phyloP scores from a whole-genome alignment of 2,888 invertebrate species.

The Phyllotreta cruciferae region DNA sequence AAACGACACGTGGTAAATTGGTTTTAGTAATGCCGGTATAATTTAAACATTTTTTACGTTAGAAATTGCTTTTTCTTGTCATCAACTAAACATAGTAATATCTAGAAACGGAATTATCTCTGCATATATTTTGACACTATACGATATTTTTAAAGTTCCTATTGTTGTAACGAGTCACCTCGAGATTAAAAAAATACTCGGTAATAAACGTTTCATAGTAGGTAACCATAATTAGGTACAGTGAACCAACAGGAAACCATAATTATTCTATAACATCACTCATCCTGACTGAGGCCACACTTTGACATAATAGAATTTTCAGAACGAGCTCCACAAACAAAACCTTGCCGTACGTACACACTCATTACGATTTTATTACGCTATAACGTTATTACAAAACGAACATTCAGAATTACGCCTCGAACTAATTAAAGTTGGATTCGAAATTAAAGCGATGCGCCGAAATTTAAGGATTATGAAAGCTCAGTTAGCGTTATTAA shows the following conservation, averaged over 20 bases:
- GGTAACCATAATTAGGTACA: conserved; percentile 33
- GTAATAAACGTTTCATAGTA: conserved; percentile 35
- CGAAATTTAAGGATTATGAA: conserved; percentile 37
- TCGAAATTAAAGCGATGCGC: no score
- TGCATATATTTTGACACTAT: background rate
- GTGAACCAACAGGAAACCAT: conserved; percentile 39
- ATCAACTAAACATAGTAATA: no score
- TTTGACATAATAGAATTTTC: conserved; percentile 35
- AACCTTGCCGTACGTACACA: no score
- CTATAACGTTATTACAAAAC: no score
- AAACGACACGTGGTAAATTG: conserved; percentile 29
- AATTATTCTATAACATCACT: conserved; percentile 41
- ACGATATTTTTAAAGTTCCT: background rate
- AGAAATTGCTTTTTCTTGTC: conserved; percentile 1
- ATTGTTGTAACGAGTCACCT: conserved; percentile 23
- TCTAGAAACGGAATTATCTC: no score
- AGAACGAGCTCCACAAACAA: no score
- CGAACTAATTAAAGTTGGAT: no score
- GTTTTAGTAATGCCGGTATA: conserved; percentile 17
- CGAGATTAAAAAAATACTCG: conserved; percentile 31
- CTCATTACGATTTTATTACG: no score
- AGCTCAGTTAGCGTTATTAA: conserved; percentile 45
- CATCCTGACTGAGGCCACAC: conserved; percentile 40
- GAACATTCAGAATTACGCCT: no score
- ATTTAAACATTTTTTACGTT: conserved; percentile 7